Percentiles rank a stretch among this genome's conserved stretches.
phyloP scores from a whole-genome alignment of 1,140 invertebrate genomes.

The Aphidius gifuensis region DNA sequence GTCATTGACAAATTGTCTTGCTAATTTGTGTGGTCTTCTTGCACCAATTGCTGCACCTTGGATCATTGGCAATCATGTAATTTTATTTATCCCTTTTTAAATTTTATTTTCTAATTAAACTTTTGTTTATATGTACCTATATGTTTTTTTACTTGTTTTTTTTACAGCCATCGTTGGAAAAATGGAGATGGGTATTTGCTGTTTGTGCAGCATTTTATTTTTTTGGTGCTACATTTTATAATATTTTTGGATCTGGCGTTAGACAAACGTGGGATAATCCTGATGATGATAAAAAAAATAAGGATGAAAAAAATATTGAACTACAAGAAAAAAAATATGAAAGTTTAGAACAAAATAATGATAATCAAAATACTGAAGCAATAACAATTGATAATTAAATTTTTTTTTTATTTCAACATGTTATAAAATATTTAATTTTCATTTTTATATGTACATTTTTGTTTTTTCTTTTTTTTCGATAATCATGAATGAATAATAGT shows the following conservation, averaged over 20 bases:
- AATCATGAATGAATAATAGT: too few relatives aligned
- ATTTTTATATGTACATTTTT: too few relatives aligned
- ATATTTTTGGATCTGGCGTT: slow-evolving; percentile 73
- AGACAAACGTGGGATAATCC: slow-evolving; percentile 80
- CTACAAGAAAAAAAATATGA: slow-evolving; percentile 39
- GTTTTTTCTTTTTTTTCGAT: too few relatives aligned
- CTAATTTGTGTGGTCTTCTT: slow-evolving; percentile 83
- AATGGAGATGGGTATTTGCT: slow-evolving; percentile 86
- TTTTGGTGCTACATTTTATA: slow-evolving; percentile 72
- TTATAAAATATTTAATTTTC: too few relatives aligned
- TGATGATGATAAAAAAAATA: slow-evolving; percentile 60
- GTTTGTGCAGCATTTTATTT: slow-evolving; percentile 77
- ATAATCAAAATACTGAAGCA: too few relatives aligned
- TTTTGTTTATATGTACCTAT: slow-evolving; percentile 2
- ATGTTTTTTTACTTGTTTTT: slow-evolving; percentile 21
- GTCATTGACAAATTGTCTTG: slow-evolving; percentile 89
- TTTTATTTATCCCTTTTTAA: background rate
- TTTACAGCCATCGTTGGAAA: slow-evolving; percentile 72
- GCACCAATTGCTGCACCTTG: slow-evolving; percentile 80
- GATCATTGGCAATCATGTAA: slow-evolving; percentile 60
- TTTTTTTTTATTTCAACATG: too few relatives aligned
- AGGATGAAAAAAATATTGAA: slow-evolving; percentile 54
- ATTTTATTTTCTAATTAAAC: too few relatives aligned
- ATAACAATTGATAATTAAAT: background rate
- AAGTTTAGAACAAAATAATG: slow-evolving; percentile 12